A percentile compares a stretch with the other conserved stretches of the same genome.
phyloP scores from a whole-genome alignment of 2,113 vertebrate species.

The Poecilia latipinna region DNA sequence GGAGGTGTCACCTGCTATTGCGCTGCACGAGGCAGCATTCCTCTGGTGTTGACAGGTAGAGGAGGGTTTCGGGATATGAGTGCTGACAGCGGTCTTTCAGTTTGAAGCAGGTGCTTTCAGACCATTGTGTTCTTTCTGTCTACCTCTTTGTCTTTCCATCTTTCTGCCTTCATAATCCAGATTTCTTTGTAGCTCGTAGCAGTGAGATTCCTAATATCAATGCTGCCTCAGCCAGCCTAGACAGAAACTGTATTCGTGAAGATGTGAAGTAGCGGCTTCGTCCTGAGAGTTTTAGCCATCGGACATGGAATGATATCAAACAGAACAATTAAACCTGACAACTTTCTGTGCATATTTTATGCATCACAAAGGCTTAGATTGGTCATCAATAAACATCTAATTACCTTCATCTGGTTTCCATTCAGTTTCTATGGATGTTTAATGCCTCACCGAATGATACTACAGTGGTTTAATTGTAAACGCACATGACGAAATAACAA shows the following conservation, averaged over 20 bases:
- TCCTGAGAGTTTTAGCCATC: neutral
- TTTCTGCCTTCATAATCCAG: neutral
- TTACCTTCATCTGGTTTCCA: conserved; percentile 62
- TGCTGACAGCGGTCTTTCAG: conserved; percentile 60
- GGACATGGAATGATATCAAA: neutral
- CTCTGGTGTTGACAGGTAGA: conserved; percentile 59
- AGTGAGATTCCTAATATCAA: neutral
- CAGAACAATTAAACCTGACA: conserved; percentile 44
- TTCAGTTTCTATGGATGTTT: conserved; percentile 73
- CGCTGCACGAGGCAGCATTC: conserved; percentile 25
- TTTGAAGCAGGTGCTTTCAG: conserved; percentile 65
- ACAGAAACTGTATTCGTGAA: neutral
- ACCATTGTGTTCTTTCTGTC: conserved; percentile 41
- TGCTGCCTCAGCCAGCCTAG: neutral
- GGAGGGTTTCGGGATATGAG: conserved; percentile 35
- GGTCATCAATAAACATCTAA: conserved; percentile 55
- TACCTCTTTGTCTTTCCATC: conserved; percentile 41
- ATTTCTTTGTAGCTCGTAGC: conserved; percentile 1
- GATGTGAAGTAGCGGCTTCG: neutral
- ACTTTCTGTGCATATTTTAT: conserved; percentile 59
- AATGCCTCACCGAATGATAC: conserved; percentile 62
- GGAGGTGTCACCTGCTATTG: conserved; percentile 51
- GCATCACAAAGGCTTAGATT: conserved; percentile 47
- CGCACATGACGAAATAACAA: conserved; percentile 8
- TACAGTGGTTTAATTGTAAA: conserved; percentile 46